A percentile compares a stretch with the other conserved stretches of the same genome.
phyloP scores from a whole-genome alignment of 1,140 invertebrate genomes.

The Euura saliciscinereae region DNA sequence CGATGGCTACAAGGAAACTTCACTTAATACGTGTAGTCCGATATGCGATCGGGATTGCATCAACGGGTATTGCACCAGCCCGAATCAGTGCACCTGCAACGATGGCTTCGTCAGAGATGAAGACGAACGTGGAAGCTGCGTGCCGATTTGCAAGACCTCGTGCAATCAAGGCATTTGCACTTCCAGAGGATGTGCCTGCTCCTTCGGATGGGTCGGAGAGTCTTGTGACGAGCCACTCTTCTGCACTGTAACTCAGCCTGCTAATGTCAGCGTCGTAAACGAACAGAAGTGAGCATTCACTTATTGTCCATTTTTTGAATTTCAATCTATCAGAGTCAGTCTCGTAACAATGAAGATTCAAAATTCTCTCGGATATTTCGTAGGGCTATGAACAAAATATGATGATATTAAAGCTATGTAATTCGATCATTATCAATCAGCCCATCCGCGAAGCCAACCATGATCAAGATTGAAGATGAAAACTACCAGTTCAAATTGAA shows the following conservation, averaged over 20 bases:
- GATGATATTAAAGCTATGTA: too few species aligned
- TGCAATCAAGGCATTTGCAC: neutral
- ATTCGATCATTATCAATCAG: too few species aligned
- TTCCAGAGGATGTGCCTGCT: neutral
- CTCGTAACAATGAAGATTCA: too few species aligned
- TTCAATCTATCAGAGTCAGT: too few species aligned
- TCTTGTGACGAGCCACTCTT: neutral
- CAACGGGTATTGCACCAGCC: slow-evolving; percentile 32
- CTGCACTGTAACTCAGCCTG: neutral
- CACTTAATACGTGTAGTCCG: slow-evolving; percentile 54
- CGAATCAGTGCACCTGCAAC: slow-evolving; percentile 31
- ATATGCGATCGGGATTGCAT: slow-evolving; percentile 60
- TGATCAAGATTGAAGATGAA: too few species aligned
- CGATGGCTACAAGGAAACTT: slow-evolving; percentile 17
- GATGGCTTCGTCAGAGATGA: slow-evolving; percentile 58
- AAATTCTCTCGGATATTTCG: too few species aligned
- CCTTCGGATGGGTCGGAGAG: neutral
- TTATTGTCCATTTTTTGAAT: too few species aligned
- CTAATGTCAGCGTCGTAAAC: neutral
- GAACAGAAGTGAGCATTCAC: neutral
- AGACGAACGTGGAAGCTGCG: neutral
- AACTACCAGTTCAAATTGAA: too few species aligned
- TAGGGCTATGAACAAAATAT: too few species aligned
- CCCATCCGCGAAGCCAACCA: too few species aligned
- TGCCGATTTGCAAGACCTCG: neutral